Conservation (phyloP, 2,797 vertebrate species). For the Cuniculus paca region DNA sequence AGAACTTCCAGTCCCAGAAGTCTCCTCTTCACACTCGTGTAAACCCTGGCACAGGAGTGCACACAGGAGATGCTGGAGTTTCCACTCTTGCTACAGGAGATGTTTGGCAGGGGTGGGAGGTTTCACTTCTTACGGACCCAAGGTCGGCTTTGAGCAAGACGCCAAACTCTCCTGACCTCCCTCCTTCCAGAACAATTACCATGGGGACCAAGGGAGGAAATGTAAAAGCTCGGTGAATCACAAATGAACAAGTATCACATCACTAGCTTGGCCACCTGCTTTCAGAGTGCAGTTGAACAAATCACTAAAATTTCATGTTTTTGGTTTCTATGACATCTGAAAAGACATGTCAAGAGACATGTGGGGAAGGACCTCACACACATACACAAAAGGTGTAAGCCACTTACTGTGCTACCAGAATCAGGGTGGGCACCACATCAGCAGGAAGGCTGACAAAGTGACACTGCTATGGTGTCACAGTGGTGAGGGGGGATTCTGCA, state of each 20-base stretch:
- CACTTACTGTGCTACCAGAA: neutral
- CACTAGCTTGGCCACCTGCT: neutral
- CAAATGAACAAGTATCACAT: rapidly evolving
- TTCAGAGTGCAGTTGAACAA: neutral
- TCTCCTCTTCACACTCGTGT: too few relatives aligned
- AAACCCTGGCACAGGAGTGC: neutral
- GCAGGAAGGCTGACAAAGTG: neutral
- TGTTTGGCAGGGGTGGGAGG: neutral
- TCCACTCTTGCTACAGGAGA: neutral
- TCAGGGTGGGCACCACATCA: neutral
- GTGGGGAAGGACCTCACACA: neutral
- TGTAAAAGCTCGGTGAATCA: rapidly evolving
- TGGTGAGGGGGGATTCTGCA: neutral
- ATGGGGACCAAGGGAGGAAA: neutral
- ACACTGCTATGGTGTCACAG: rapidly evolving
- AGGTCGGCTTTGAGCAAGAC: neutral
- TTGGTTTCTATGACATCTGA: neutral
- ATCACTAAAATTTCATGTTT: neutral
- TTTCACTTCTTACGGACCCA: neutral
- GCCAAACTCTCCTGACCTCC: neutral
- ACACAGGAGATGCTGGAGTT: too few relatives aligned
- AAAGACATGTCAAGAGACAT: neutral
- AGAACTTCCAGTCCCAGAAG: neutral
- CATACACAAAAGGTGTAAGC: neutral
- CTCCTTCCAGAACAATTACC: neutral